These are phyloP conservation scores for Elegia similella DNA, from an alignment of 2,888 invertebrate species.

Conservation along the genomic window DNA sequence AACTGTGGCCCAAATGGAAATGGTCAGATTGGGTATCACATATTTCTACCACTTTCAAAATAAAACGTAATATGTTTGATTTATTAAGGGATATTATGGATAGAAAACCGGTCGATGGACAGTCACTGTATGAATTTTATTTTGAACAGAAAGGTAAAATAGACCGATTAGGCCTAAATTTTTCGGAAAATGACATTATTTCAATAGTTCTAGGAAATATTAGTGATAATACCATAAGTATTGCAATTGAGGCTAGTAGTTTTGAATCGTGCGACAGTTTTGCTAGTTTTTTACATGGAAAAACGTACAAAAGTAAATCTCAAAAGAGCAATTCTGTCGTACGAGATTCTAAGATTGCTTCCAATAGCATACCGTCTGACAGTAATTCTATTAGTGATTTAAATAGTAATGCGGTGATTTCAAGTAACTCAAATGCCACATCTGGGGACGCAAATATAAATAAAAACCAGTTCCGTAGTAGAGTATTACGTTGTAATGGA, in stretches of 20 bases:
- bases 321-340: no score
- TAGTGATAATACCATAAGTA: conserved; percentile 20
- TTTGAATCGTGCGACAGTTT: conserved; percentile 24
- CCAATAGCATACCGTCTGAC: no score
- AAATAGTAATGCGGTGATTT: no score
- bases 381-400: no score
- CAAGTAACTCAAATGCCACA: no score
- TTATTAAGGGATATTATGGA: conserved; percentile 21
- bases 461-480: no score
- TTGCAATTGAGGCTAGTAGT: conserved; percentile 25
- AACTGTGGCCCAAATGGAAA: conserved; percentile 2
- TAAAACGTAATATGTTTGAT: conserved; percentile 20
- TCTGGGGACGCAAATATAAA: no score
- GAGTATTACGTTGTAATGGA: no score
- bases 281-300: no score
- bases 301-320: no score
- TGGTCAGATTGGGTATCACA: conserved; percentile 12
- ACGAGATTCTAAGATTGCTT: no score
- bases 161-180: conserved; percentile 18
- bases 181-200: conserved; percentile 23
- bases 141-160: conserved; percentile 26
- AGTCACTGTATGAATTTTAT: conserved; percentile 22
- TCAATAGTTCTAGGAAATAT: no score
- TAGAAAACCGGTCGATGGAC: conserved; percentile 23
- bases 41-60: background rate